Base-by-base conservation (phyloP, 2,888 invertebrate species). In the Axea sp. region DNA sequence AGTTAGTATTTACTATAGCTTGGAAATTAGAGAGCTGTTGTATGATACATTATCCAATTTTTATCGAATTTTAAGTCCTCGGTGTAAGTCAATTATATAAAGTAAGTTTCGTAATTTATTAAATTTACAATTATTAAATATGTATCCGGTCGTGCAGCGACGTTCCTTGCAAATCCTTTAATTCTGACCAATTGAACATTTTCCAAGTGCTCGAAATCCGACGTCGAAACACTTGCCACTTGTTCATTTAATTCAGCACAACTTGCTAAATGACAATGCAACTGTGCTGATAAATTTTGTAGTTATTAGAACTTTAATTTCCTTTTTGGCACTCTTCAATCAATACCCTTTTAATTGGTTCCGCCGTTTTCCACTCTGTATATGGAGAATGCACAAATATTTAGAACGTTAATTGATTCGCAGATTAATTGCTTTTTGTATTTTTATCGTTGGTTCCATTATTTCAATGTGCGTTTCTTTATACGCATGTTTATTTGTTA, bases 41-140 rank as follows among this genome's bases (percentile, higher is more conserved):
- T 35, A 35, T 51, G 49, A 35, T 28, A 24, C 35, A 51, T 51
- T 22, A 35, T 51, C 12, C 51, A 51, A 33, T 51, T 51, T 51
- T 51, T 22, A 14, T 51, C 35, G 24, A 51, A 35, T 51, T 35
- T 33, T 8, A 33, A 35, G n/a, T 35, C 8, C 9, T 9, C 9
- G 11, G 7, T 37, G 6, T 37, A 37, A 37, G 37, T 37, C 7
- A 4, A 37, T 37, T 37, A 8, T 37, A 9, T 8, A 19, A 37
- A 37, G 8, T 17, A 4, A 17, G 1, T 37, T 19, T 19, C 14
- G 12, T 2, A 33, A 33, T 33, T 33, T 19, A 2, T 6, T 4
- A 33, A 12, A 5, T 6, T 2, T 33, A 8, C 8, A 1, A 14
- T n/a, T n/a, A 8, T 19, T 37, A 37, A 37, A 37, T 37, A 19